Evolutionary conservation across 1,140 invertebrate species (phyloP), one percentile per base, ranked within the genome.

Genomic region (Colletes latitarsis): DNA sequence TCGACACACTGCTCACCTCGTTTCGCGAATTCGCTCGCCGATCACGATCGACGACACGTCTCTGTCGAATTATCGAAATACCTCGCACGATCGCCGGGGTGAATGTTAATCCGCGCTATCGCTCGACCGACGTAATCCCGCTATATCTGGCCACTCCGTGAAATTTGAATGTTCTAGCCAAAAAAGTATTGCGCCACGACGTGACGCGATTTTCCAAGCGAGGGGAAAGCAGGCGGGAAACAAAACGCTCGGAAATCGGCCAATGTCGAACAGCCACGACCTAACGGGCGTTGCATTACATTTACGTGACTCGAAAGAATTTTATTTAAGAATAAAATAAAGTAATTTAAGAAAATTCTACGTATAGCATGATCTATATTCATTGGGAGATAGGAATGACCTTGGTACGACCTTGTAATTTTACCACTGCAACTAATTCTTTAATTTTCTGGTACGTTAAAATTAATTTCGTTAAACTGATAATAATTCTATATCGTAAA

Each of bases 1-100:
- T 78, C 79, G 70, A 84, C 73, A 81, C 73, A 82, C 74, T 74
- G 81, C 72, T 87, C 84, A 86, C 85, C 84, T 78, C 71, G 82
- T 84, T 83, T 84, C 69, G 84, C 78, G 77, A 89, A 89, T 89
- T 89, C 86, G 83, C 67, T 89, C 86, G 83, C 86, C 81, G 88
- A 86, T 87, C 88, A 89, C 88, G 88, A 88, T 86, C 84, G 78
- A 71, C 85, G 87, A 89, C 87, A 88, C 88, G 87, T 89, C 88
- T 81, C 79, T 55, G 78, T 82, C 83, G 86, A 87, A 87, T 88
- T 88, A 89, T 89, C 88, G 87, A 88, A 88, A 89, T 89, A 88
- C 87, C 86, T 86, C 82, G 74, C 82, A 62, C 77, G 82, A 81
- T 70, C 63, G 77, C 67, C 75, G 64, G 53, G 19, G 64, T 43